A percentile compares a stretch with the other conserved stretches of the same genome.
Conservation (phyloP, 2,797 vertebrate species). For the Esox lucius region DNA sequence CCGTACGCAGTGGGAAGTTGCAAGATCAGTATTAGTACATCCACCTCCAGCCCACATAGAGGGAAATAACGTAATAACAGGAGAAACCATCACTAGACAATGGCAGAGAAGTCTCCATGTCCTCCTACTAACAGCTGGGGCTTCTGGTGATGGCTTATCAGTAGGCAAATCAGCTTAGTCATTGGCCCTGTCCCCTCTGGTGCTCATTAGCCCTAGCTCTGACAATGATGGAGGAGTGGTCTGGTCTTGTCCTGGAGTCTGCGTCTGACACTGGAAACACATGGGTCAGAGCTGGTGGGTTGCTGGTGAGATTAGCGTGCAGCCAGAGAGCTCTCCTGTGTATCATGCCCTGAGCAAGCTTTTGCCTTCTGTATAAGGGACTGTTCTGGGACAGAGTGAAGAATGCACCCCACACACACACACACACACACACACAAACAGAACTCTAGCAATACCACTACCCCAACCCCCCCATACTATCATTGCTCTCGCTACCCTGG, state of each 20-base stretch:
- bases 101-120: constrained; percentile 32
- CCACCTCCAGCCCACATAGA: constrained; percentile 3
- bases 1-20: not conserved
- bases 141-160: constrained; percentile 74
- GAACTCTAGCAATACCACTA: not conserved
- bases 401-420: not conserved
- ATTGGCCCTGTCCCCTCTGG: constrained; percentile 78
- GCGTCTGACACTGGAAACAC: constrained; percentile 73
- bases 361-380: constrained; percentile 33
- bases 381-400: constrained; percentile 5
- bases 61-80: not conserved
- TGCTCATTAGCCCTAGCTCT: constrained; percentile 79
- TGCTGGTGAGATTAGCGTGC: constrained; percentile 66
- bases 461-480: constrained; percentile 25
- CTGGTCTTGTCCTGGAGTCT: constrained; percentile 78
- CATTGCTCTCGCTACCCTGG: constrained; percentile 55
- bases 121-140: constrained; percentile 31
- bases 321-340: constrained; percentile 49
- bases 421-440: not conserved
- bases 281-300: constrained; percentile 78
- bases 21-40: constrained; percentile 12
- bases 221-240: constrained; percentile 84
- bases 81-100: constrained; percentile 6
- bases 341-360: constrained; percentile 56
- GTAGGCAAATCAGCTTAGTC: constrained; percentile 86